These are phyloP conservation scores for Cherax destructor DNA, from an alignment of 1,140 invertebrate species.

Conservation along the genomic window DNA sequence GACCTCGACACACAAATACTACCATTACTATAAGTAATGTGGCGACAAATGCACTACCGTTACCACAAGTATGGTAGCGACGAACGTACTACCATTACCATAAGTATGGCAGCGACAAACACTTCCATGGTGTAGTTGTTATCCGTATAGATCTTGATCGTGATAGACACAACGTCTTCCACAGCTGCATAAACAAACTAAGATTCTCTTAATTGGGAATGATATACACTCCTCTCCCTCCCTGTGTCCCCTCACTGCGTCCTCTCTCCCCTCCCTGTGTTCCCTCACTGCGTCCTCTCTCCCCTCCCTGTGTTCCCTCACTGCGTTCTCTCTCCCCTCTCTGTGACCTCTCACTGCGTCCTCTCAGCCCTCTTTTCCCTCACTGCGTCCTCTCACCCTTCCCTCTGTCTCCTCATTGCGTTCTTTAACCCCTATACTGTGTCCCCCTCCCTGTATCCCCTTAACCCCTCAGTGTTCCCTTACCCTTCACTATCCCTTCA, in stretches of 20 bases:
- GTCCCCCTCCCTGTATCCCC: not conserved
- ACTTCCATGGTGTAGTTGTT: not conserved
- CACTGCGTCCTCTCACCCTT: too few species aligned
- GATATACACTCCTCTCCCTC: conserved; percentile 34
- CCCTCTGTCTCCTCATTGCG: too few species aligned
- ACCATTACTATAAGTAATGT: too few species aligned
- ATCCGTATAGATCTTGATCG: conserved; percentile 20
- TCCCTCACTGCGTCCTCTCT: not conserved
- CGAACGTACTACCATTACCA: too few species aligned
- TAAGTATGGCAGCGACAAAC: not conserved
- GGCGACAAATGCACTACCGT: too few species aligned
- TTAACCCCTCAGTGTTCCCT: too few species aligned
- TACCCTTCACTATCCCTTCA: too few species aligned
- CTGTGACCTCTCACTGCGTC: too few species aligned
- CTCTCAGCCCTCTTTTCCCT: too few species aligned
- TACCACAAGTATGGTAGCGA: too few species aligned
- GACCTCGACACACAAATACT: not conserved
- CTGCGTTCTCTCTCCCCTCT: too few species aligned
- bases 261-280: not conserved
- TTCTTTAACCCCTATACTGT: too few species aligned
- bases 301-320: not conserved
- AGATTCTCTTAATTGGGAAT: conserved; percentile 51
- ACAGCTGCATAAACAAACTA: conserved; percentile 48
- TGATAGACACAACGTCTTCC: conserved; percentile 32
- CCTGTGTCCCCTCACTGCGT: not conserved